Base-by-base conservation (phyloP, 2,797 vertebrate species). In the Anniella stebbinsi region DNA sequence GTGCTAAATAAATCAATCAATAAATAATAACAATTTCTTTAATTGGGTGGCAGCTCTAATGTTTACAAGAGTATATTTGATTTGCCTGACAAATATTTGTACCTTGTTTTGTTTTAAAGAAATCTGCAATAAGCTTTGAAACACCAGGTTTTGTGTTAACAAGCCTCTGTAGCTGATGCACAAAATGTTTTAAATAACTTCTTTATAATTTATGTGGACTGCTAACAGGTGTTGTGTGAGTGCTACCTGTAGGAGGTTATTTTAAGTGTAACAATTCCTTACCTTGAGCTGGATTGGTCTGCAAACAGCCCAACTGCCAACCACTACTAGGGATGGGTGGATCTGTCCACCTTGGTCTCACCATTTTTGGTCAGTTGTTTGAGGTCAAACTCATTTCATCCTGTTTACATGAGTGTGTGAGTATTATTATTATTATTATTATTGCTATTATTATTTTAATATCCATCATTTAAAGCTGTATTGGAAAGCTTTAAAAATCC, bases 171-270 rank as follows among this genome's bases (percentile, higher is more conserved):
- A n/a, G n/a, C n/a, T 85, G 86, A 67, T 89, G 72, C 54, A 57
- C 10, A 11, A 67, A 38, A 60, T 41, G n/a, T 67, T 5, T 86
- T 86, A 90, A 48, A 25, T 85, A 12, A 38, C 87, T 63, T 11
- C 84, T 28, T 45, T 36, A 83, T 88, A 84, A 36, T 0, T 0
- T 89, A 88, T 85, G 0, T 80, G 23, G 87, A 91, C 87, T 45
- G 10, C 45, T 45, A 93, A n/a, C 80, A 94, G n/a, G 73, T 93
- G 82, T 10, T 41, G 18, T 3, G 11, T 87, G 87, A 92, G 30
- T 63, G 88, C 83, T 67, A 9, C 45, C 21, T 76, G 70, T 51
- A 84, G 73, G 63, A 78, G 73, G 82, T 21, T 88, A 70, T 21
- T 48, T 72, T 83, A 73, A 69, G 30, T 66, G 70, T 88, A 12